These are phyloP conservation scores for Camponotus floridanus DNA, from an alignment of 1,140 invertebrate species.

Conservation along the genomic window DNA sequence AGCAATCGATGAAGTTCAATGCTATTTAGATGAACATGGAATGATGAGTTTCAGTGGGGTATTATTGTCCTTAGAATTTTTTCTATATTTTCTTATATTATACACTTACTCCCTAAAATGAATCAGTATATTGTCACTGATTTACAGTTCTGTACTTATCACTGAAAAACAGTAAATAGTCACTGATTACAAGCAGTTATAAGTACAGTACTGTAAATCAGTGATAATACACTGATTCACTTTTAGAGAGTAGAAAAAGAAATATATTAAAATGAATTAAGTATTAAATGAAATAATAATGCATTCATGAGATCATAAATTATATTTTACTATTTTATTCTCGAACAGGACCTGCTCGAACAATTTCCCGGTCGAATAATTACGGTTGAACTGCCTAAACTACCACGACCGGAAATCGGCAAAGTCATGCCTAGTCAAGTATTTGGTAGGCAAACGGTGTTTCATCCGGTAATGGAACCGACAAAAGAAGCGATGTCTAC, in stretches of 20 bases:
- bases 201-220: too few relatives aligned
- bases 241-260: too few relatives aligned
- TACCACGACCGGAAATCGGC: conserved; percentile 88
- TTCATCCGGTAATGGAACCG: conserved; percentile 86
- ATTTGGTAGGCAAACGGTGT: conserved; percentile 87
- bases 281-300: not conserved
- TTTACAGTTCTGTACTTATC: too few relatives aligned
- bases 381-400: conserved; percentile 89
- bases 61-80: conserved; percentile 45
- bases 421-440: conserved; percentile 84
- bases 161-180: too few relatives aligned
- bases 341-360: conserved; percentile 84
- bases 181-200: too few relatives aligned
- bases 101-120: too few relatives aligned
- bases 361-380: conserved; percentile 89
- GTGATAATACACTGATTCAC: too few relatives aligned
- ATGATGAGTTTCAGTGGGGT: conserved; percentile 82
- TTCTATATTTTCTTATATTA: not conserved
- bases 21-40: conserved; percentile 87
- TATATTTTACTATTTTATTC: conserved; percentile 7
- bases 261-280: not conserved
- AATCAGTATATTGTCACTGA: too few relatives aligned
- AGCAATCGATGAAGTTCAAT: conserved; percentile 84
- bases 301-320: not conserved
- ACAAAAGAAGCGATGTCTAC: conserved; percentile 79